These are phyloP conservation scores for Mus pahari DNA, from an alignment of 2,113 vertebrate genomes.

Conservation along the genomic window DNA sequence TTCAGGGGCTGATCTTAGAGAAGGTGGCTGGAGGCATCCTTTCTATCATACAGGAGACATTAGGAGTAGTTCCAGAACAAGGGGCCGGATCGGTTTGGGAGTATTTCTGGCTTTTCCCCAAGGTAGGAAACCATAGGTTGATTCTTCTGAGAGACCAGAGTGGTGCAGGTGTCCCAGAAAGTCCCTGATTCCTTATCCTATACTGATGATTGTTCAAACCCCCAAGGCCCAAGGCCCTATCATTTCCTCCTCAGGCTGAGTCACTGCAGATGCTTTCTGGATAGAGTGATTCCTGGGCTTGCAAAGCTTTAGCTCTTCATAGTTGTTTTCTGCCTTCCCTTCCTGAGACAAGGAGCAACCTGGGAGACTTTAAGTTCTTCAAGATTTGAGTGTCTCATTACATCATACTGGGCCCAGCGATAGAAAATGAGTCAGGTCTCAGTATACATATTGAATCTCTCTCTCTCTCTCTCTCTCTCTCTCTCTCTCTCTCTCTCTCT, in stretches of 20 bases:
- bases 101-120: background rate
- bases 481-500: too few relatives aligned
- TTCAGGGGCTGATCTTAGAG: conserved; percentile 59
- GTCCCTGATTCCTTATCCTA: background rate
- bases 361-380: conserved; percentile 70
- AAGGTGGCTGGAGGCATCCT: conserved; percentile 23
- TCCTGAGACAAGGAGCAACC: conserved; percentile 34
- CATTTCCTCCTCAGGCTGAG: background rate
- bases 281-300: background rate
- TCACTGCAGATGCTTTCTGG: background rate
- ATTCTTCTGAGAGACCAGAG: background rate
- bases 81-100: background rate
- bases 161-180: background rate
- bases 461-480: too few relatives aligned
- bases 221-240: accelerated
- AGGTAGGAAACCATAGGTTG: background rate
- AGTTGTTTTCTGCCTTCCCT: background rate
- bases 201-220: background rate
- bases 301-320: background rate
- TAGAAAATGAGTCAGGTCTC: conserved; percentile 55
- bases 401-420: conserved; percentile 3
- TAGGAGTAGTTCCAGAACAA: background rate
- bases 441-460: background rate
- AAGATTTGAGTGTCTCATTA: conserved; percentile 62
- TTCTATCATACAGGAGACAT: conserved; percentile 12